Evolutionary conservation across 2,797 vertebrate species (phyloP), one percentile per base, ranked within the genome.

Genomic region (Periparus ater): DNA sequence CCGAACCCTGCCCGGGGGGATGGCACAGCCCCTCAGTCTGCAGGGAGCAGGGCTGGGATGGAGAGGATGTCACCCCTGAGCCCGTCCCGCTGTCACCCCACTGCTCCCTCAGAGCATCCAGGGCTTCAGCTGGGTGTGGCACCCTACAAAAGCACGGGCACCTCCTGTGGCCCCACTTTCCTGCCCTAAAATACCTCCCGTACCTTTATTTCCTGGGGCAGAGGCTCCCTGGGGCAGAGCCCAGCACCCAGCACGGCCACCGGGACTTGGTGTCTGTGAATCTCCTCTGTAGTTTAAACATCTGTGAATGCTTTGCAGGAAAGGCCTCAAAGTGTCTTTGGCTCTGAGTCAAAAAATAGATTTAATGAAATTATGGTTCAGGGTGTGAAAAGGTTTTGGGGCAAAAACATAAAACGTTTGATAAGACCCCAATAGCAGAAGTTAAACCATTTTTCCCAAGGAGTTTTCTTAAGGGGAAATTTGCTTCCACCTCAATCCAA

Each of bases 111-210:
- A 40, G 38, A 40, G 38, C 38, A 40, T 40, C 38, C 42, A 42
- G 42, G 42, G 42, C 16, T 17, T 42, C 42, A 42, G 42, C 42
- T 17, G 42, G 42, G 42, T 17, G 42, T 42, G 42, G 17, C 42
- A 55, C 38, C 51, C 51, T 8, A 1, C 9, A 10, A 19, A 65
- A 21, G 30, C 9, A 0, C 11, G 6, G 45, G 2, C 29, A n/a
- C 23, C 30, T 23, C 3, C 84, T 21, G 10, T 11, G 32, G 10
- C 38, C 42, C 32, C 1, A 0, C 50, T 29, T 6, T 44, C 15
- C 34, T 72, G 38, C 9, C 17, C 5, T 6, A 11, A 67, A 88
- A 53, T 6, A 11, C 34, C 20, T 7, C 25, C 1, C 10, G 9
- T 4, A 38, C 38, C 50, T 47, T 36, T 8, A 7, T 44, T 7